phyloP scores from a whole-genome alignment of 2,888 invertebrate species.

The Tromatobia lineatoria region DNA sequence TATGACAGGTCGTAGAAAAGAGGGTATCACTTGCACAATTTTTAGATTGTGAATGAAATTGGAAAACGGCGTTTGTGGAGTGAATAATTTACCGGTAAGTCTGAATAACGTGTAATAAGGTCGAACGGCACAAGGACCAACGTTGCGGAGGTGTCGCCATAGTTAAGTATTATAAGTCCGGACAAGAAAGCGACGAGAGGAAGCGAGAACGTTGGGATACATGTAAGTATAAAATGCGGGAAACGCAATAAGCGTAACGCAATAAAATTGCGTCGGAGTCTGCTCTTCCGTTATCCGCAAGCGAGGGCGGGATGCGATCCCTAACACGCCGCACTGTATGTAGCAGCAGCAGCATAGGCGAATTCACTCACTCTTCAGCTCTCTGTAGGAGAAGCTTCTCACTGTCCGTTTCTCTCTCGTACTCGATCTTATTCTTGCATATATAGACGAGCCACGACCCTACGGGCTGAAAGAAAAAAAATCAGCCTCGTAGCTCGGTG shows the following conservation, averaged over 20 bases:
- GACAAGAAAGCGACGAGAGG: constrained; percentile 40
- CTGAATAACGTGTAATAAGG: constrained; percentile 32
- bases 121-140: not conserved
- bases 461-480: constrained; percentile 72
- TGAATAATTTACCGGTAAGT: not conserved
- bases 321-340: constrained; percentile 38
- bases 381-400: constrained; percentile 19
- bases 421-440: constrained; percentile 29
- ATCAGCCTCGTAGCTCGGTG: constrained; percentile 75
- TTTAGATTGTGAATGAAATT: not conserved
- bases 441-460: constrained; percentile 17
- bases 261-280: constrained; percentile 80
- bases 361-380: constrained; percentile 26
- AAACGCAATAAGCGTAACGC: constrained; percentile 82
- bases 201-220: constrained; percentile 58
- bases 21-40: not conserved
- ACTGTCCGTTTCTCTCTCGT: constrained; percentile 2
- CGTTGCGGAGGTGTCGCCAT: constrained; percentile 15
- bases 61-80: not conserved
- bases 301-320: constrained; percentile 56
- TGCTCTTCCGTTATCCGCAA: constrained; percentile 77
- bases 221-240: constrained; percentile 77
- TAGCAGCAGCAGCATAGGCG: constrained; percentile 7
- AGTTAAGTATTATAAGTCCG: constrained; percentile 74
- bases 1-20: not conserved